These are phyloP conservation scores for human DNA, from an alignment of 2,113 vertebrate genomes.

Conservation along the genomic window GRCh38 chrX:97400501-97401000, in stretches of 20 bases:
- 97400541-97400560: not conserved
- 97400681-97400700: not conserved
- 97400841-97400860: not conserved
- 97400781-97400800: not conserved
- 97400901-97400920: not conserved
- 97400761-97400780: not conserved
- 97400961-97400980: too few species aligned
- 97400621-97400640: not conserved
- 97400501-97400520: not conserved
- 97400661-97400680: not conserved
- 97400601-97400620: not conserved
- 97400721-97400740: not conserved
- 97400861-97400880: conserved; percentile 1
- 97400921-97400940: too few species aligned
- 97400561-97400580: not conserved
- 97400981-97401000: too few species aligned
- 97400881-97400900: not conserved
- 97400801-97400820: not conserved
- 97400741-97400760: not conserved
- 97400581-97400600: not conserved
- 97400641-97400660: not conserved
- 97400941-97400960: too few species aligned
- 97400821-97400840: not conserved
- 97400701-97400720: not conserved
- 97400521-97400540: not conserved